phyloP scores from a whole-genome alignment of 2,797 vertebrate species.

The Lepilemur septentrionalis region DNA sequence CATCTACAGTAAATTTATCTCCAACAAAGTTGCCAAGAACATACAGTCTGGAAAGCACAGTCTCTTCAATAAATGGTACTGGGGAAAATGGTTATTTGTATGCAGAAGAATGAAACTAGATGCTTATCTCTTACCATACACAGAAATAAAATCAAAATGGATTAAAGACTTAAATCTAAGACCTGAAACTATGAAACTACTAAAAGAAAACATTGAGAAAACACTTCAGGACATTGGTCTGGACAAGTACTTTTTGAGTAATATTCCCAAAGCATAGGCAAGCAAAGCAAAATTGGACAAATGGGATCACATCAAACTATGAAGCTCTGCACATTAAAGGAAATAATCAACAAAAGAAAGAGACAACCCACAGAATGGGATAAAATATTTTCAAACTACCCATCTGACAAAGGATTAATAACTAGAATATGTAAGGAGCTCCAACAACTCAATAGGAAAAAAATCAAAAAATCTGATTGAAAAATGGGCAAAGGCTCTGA shows the following conservation, averaged over 20 bases:
- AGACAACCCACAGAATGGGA: not conserved
- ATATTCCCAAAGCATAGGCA: not conserved
- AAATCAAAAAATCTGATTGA: not conserved
- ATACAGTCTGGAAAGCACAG: not conserved
- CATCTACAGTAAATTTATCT: not conserved
- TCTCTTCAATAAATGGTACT: not conserved
- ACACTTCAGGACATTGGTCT: too few relatives aligned
- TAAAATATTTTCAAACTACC: not conserved
- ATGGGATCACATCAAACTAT: not conserved
- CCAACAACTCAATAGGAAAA: not conserved
- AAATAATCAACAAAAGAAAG: not conserved
- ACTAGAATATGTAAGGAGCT: not conserved
- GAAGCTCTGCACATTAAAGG: not conserved
- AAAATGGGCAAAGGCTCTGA: not conserved
- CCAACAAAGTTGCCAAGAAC: not conserved
- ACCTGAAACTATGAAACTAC: not conserved
- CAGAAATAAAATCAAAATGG: not conserved
- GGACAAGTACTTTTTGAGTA: not conserved
- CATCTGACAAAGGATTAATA: not conserved
- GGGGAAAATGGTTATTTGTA: not conserved
- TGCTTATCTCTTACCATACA: not conserved
- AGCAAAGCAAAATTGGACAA: not conserved
- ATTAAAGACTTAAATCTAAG: not conserved
- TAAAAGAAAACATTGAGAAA: not conserved
- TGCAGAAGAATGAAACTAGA: not conserved